Evolutionary conservation across 2,797 vertebrate genomes (phyloP), one percentile per base, ranked within the genome.

Genomic region (Liparis tanakae): DNA sequence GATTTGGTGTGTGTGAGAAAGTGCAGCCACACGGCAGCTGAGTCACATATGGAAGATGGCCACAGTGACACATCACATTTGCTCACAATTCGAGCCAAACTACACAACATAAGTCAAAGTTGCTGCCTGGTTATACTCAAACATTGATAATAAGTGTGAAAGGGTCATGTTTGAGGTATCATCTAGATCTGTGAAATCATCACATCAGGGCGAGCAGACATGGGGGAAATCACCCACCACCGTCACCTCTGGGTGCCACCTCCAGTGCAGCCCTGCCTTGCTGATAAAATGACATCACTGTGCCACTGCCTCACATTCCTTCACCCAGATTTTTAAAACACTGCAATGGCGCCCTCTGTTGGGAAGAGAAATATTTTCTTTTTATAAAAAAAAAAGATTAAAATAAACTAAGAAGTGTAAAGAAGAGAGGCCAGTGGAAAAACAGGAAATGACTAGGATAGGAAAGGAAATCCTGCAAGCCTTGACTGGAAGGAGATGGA

Each of bases 271-370:
- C 61, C 67, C 80, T 82, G 50, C 57, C 74, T 72, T 74, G 72
- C 70, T 76, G 80, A 80, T 74, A 69, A 51, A 37, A 87, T 93
- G 89, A 92, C 86, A 73, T 93, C 90, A 92, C 87, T 87, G 88
- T 87, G 80, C 85, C 76, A 85, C 88, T 90, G 87, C 81, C 88
- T 91, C 87, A 86, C 71, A 78, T 85, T 85, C 78, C 80, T 62
- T 43, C 43, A 57, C 13, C n/a, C 46, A 10, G 54, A 57, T 62
- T 69, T 20, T 74, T 1, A 89, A 90, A 84, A 0, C 33, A 85
- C 55, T 7, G 18, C 69, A 66, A 85, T 67, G 62, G 86, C 62
- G 76, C 91, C 92, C 88, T 82, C 93, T 93, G 74, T 71, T 82
- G 90, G 81, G 7, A 2, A n/a, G 6, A 30, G 36, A 61, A 9